Conservation (phyloP, 2,888 invertebrate species). For the Mycalesis mineus region DNA sequence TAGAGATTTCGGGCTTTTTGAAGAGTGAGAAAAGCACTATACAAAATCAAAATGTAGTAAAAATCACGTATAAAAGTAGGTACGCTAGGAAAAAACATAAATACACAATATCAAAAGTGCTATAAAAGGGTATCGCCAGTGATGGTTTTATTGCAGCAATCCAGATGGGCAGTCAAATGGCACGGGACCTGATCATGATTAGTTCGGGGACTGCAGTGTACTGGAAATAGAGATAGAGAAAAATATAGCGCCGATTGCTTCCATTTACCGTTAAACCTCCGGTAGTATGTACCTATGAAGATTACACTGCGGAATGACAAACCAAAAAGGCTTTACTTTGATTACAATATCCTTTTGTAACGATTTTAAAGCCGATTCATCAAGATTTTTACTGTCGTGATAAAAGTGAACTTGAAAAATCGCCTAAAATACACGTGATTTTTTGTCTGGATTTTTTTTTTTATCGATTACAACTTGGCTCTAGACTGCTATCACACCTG, state of each 20-base stretch:
- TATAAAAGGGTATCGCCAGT: conserved; percentile 21
- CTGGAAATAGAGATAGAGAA: conserved; percentile 35
- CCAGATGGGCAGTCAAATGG: conserved; percentile 47
- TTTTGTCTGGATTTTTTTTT: too few relatives aligned
- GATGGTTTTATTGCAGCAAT: conserved; percentile 32
- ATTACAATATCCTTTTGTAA: neutral
- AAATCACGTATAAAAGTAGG: too few relatives aligned
- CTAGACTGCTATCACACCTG: too few relatives aligned
- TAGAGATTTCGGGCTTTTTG: too few relatives aligned
- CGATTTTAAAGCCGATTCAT: neutral
- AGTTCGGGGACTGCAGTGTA: conserved; percentile 60
- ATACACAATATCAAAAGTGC: conserved; percentile 11
- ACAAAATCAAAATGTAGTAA: too few relatives aligned
- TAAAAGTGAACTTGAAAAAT: too few relatives aligned
- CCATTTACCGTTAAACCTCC: conserved; percentile 19
- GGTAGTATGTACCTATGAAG: neutral
- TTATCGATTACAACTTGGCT: too few relatives aligned
- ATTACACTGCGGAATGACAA: neutral
- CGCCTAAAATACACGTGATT: too few relatives aligned
- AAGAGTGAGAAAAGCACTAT: too few relatives aligned
- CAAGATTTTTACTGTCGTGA: too few relatives aligned
- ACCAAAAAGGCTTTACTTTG: neutral
- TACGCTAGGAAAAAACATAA: neutral
- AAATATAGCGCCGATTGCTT: conserved; percentile 25
- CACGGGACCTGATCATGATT: conserved; percentile 62